A percentile compares a stretch with the other conserved stretches of the same genome.
These are phyloP conservation scores for Leptopterna dolabrata DNA, from an alignment of 2,888 invertebrate species.

Conservation along the genomic window DNA sequence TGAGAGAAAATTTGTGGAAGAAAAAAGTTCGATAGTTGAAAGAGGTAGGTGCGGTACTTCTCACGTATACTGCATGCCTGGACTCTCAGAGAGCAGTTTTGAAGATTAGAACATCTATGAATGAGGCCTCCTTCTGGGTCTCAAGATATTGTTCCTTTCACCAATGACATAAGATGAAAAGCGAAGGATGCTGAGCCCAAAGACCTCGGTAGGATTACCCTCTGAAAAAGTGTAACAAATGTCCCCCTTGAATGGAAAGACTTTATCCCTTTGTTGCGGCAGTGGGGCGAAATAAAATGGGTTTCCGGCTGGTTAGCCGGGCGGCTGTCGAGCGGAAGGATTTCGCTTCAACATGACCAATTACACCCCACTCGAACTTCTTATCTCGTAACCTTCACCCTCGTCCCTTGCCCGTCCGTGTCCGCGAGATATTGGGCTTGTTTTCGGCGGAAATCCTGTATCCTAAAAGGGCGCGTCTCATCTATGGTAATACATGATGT, in stretches of 20 bases:
- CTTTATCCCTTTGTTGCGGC: constrained; percentile 49
- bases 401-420: neutral
- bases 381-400: constrained; percentile 13
- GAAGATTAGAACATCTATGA: neutral
- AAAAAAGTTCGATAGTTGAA: no score
- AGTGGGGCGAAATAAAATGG: constrained; percentile 48
- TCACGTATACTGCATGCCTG: no score
- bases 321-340: constrained; percentile 32
- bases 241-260: constrained; percentile 40
- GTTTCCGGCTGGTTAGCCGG: constrained; percentile 44
- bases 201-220: neutral
- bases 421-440: neutral
- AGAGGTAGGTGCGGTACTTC: no score
- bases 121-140: no score
- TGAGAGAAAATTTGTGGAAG: no score
- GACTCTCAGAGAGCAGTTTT: neutral
- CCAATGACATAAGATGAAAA: constrained; percentile 9
- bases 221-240: constrained; percentile 12
- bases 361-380: constrained; percentile 15
- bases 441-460: no score
- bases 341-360: constrained; percentile 41
- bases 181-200: neutral
- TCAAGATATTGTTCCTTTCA: neutral
- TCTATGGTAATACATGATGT: no score
- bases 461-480: no score